Evolutionary conservation across 2,888 invertebrate species (phyloP), one percentile per base, ranked within the genome.

Genomic region (Drosophila flavopinicola): DNA sequence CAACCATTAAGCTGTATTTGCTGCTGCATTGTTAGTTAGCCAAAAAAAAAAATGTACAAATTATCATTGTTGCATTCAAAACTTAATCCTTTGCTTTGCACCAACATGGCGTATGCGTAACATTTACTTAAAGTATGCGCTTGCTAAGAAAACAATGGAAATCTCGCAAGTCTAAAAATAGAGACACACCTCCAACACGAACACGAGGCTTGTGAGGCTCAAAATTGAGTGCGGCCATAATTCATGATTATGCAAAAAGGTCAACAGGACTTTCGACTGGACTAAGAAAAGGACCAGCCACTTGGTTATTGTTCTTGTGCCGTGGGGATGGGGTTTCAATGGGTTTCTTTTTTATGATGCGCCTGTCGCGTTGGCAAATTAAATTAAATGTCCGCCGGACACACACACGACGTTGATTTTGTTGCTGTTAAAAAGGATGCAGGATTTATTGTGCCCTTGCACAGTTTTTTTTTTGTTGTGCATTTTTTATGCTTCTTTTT

Each of bases 171-270:
- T 20, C 17, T 23, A 20, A 29, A 51, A 42, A 37, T 61, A 38
- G 20, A 61, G 38, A 51, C 63, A 51, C 63, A 53, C 37, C 73
- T 57, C 35, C 20, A 3, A 20, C n/a, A n/a, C n/a, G 29, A 57
- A 53, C 45, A 15, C 39, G 24, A 70, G 61, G 47, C 23, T 44
- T 47, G 65, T 35, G 44, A 45, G 32, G 25, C 47, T 27, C 37
- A 66, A 67, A 70, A 75, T 38, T 59, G 73, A 76, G 70, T 71
- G 80, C 79, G 77, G 63, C 64, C 80, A 84, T 80, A 85, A 80
- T 70, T 80, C 76, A 86, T 79, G 86, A 80, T 85, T 86, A 80
- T 84, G 84, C 77, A 79, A 86, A 80, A 82, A 71, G 80, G 80
- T 82, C 80, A 82, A 82, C 75, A 78, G 75, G n/a, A n/a, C n/a